Evolutionary conservation across 2,113 vertebrate genomes (phyloP), one percentile per base, ranked within the genome.

Genomic region (Paracanthobrama guichenoti): DNA sequence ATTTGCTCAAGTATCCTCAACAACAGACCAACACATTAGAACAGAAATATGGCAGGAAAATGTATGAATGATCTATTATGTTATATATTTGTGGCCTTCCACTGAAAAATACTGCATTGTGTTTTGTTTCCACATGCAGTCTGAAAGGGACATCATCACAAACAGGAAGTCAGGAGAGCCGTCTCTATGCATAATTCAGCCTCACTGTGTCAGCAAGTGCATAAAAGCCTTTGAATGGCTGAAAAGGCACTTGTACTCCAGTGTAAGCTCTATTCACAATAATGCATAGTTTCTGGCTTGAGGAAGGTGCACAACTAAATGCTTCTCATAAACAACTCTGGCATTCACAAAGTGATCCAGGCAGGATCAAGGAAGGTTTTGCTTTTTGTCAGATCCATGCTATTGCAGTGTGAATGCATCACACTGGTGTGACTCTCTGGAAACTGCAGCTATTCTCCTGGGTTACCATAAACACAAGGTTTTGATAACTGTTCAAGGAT

Each of bases 171-270:
- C 60, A 75, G 6, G 64, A 84, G 64, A 75, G 42, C 48, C 31
- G 14, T 48, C 42, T 78, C 72, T 75, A 79, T 86, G 77, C 84
- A 84, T 86, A 86, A 85, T 79, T 74, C 77, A 87, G 55, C 74
- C 46, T 85, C 72, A 84, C 85, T 72, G 81, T 62, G 77, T 84
- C 72, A 12, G 42, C 64, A 24, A 84, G 66, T 44, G 62, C 53
- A 24, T 79, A 42, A 35, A 39, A 84, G 80, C 59, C 74, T 69
- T 77, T 74, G 79, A 85, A 67, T 48, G 53, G 76, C 48, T 60
- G 39, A 83, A 75, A 84, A 79, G 6, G 10, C 10, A 50, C 62
- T 67, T 84, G 83, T 57, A 79, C 14, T 80, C 31, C 66, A 24
- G 28, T 24, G 35, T 72, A 44, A 59, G 24, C 46, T 76, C 13